Evolutionary conservation across 2,797 vertebrate genomes (phyloP).

Genomic region (Lepidocolaptes lacrymiger): DNA sequence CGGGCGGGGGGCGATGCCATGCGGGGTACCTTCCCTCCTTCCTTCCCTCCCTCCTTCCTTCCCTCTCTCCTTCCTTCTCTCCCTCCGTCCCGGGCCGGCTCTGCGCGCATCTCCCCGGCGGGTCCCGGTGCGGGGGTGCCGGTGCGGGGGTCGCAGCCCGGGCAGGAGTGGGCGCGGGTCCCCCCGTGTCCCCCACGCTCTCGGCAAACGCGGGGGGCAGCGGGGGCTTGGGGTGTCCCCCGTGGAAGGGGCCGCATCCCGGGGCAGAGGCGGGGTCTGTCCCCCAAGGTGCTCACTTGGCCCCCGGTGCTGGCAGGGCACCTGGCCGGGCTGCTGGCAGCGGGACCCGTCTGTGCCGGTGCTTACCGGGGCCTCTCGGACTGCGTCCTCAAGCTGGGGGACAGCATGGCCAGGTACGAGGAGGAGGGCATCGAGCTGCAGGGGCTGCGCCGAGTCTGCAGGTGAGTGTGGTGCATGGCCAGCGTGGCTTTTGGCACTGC

Average conservation of each 20-base stretch:
- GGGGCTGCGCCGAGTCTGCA: slow-evolving; percentile 75
- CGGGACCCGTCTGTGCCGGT: slow-evolving; percentile 76
- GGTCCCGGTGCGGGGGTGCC: neutral
- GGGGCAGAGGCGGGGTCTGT: neutral
- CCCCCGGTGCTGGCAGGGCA: slow-evolving; percentile 62
- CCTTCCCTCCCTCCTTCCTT: neutral
- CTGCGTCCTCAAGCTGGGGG: slow-evolving; percentile 80
- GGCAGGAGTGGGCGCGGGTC: neutral
- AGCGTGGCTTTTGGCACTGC: neutral
- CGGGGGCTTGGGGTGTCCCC: fast-evolving
- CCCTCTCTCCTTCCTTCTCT: neutral
- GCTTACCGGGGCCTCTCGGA: slow-evolving; percentile 82
- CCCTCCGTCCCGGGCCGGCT: fast-evolving
- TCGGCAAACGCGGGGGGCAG: fast-evolving
- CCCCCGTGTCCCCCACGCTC: neutral
- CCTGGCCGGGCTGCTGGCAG: slow-evolving; percentile 61
- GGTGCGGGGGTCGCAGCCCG: neutral
- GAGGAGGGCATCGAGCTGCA: slow-evolving; percentile 50
- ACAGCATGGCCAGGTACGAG: slow-evolving; percentile 80
- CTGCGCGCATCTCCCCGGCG: fast-evolving
- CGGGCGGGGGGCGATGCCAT: neutral
- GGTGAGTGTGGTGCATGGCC: slow-evolving; percentile 44
- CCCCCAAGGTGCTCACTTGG: neutral
- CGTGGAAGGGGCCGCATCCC: fast-evolving
- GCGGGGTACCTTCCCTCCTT: neutral